phyloP scores from a whole-genome alignment of 2,113 vertebrate species.

The Toxostoma redivivum region DNA sequence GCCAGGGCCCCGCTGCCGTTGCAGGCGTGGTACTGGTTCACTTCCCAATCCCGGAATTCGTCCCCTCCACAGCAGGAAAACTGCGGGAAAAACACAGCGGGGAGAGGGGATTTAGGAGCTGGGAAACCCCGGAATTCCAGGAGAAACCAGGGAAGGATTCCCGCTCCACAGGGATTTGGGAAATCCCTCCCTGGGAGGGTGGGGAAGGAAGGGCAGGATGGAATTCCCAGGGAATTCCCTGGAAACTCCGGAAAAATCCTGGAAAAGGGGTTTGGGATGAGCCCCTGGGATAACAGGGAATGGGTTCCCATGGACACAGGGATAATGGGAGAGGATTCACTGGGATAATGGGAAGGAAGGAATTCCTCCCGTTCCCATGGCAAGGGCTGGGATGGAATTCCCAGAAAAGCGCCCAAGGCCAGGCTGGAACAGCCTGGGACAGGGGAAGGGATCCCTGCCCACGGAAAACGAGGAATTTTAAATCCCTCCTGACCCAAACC shows the following conservation, averaged over 20 bases:
- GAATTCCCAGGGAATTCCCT: neutral
- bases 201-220: neutral
- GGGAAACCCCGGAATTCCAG: fast-evolving
- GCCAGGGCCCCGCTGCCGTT: conserved; percentile 82
- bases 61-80: conserved; percentile 91
- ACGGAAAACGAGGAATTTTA: neutral
- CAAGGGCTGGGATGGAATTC: neutral
- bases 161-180: fast-evolving
- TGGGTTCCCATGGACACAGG: neutral
- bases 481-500: neutral
- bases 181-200: neutral
- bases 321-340: neutral
- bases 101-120: too few species aligned
- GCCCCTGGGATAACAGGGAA: neutral
- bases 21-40: conserved; percentile 88
- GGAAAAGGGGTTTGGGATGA: neutral
- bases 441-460: neutral
- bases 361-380: neutral
- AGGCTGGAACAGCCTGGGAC: neutral
- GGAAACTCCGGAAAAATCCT: too few species aligned
- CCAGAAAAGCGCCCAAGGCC: neutral
- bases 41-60: conserved; percentile 86
- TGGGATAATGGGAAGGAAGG: neutral
- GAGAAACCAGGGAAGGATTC: neutral
- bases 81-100: conserved; percentile 37